Conservation (phyloP, 2,113 vertebrate species). For the Desmodus rotundus region DNA sequence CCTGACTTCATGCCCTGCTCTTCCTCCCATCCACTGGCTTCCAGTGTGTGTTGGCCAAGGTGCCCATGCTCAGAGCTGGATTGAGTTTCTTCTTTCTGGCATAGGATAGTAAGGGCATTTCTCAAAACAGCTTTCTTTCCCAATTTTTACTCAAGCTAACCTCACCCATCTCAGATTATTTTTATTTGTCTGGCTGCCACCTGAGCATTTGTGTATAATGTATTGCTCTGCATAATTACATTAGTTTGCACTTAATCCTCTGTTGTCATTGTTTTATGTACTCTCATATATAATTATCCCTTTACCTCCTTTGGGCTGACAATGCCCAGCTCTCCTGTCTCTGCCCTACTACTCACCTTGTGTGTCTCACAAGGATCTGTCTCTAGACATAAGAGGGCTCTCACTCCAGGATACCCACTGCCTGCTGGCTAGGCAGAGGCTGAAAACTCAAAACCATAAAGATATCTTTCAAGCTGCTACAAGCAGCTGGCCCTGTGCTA, state of each 20-base stretch:
- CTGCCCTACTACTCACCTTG: background rate
- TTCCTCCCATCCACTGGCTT: background rate
- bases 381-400: background rate
- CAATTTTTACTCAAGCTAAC: background rate
- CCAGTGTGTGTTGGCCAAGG: background rate
- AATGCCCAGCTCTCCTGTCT: background rate
- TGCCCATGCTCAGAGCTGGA: background rate
- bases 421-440: background rate
- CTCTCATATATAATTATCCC: background rate
- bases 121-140: slow-evolving; percentile 38
- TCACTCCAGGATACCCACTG: background rate
- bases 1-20: background rate
- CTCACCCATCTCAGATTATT: background rate
- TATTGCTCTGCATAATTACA: background rate
- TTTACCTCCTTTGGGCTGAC: background rate
- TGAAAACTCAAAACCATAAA: background rate
- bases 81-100: background rate
- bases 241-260: background rate
- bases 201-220: background rate
- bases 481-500: background rate
- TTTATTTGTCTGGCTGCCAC: background rate
- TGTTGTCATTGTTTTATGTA: background rate
- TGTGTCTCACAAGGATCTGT: background rate
- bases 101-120: slow-evolving; percentile 15
- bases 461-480: background rate